These are phyloP conservation scores for Andrena camellia DNA, from an alignment of 2,888 invertebrate species.

Conservation along the genomic window DNA sequence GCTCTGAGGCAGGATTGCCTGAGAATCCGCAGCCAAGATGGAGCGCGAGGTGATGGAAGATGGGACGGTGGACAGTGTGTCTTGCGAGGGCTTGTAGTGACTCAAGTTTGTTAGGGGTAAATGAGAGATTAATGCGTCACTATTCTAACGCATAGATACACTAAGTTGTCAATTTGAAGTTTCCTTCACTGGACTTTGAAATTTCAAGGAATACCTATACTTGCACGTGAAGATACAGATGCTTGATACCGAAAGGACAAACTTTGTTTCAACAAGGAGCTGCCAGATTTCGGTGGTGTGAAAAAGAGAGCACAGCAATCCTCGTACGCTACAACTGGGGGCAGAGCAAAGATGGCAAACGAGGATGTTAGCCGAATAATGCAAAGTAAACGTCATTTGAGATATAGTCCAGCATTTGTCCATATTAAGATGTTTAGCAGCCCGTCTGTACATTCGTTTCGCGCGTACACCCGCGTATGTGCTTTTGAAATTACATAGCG, in stretches of 20 bases:
- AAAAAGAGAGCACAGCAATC: conserved; percentile 59
- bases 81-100: neutral
- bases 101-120: neutral
- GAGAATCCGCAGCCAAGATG: neutral
- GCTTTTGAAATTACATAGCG: conserved; percentile 76
- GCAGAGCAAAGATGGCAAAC: conserved; percentile 77
- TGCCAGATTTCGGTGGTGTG: conserved; percentile 42
- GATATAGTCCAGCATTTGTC: conserved; percentile 83
- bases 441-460: conserved; percentile 63
- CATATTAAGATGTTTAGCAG: conserved; percentile 79
- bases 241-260: conserved; percentile 4
- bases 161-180: no score
- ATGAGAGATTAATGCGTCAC: no score
- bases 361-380: conserved; percentile 82
- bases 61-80: neutral
- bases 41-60: neutral
- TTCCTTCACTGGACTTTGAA: no score
- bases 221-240: neutral
- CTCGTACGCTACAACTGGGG: conserved; percentile 69
- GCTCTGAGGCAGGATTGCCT: conserved; percentile 12
- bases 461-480: conserved; percentile 55
- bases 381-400: conserved; percentile 82
- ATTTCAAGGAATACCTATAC: neutral
- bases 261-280: conserved; percentile 14
- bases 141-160: no score